Percentiles rank a stretch among this genome's conserved stretches.
Conservation (phyloP, 2,888 invertebrate genomes). For the Bibio marci region DNA sequence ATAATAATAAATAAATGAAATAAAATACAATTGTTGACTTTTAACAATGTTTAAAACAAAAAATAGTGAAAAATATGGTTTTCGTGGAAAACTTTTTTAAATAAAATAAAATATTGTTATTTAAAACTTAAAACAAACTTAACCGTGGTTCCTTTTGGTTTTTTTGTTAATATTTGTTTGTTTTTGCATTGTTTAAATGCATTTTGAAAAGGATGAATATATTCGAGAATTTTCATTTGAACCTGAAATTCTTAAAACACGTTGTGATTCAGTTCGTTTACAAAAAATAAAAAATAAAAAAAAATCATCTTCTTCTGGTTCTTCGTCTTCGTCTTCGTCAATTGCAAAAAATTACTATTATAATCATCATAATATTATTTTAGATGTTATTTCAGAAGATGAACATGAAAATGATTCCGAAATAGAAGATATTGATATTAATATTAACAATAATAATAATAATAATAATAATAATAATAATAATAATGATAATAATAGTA, state of each 20-base stretch:
- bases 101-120: constrained; percentile 1
- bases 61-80: constrained; percentile 13
- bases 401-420: background rate
- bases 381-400: background rate
- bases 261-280: constrained; percentile 17
- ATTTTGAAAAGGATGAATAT: constrained; percentile 20
- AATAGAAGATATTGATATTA: background rate
- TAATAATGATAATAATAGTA: background rate
- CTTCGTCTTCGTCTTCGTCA: no score
- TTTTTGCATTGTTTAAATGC: no score
- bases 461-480: background rate
- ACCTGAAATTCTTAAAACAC: constrained; percentile 24
- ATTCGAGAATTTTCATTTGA: constrained; percentile 27
- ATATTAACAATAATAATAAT: background rate
- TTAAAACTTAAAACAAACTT: no score
- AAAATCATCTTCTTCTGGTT: no score
- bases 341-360: no score
- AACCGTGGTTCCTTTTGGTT: no score
- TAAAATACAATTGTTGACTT: no score
- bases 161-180: no score
- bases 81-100: constrained; percentile 9
- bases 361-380: background rate
- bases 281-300: background rate
- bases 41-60: constrained; percentile 11
- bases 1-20: no score